Evolutionary conservation across 2,113 vertebrate species (phyloP), one percentile per base, ranked within the genome.

Genomic region (Epinephelus cyanopodus): DNA sequence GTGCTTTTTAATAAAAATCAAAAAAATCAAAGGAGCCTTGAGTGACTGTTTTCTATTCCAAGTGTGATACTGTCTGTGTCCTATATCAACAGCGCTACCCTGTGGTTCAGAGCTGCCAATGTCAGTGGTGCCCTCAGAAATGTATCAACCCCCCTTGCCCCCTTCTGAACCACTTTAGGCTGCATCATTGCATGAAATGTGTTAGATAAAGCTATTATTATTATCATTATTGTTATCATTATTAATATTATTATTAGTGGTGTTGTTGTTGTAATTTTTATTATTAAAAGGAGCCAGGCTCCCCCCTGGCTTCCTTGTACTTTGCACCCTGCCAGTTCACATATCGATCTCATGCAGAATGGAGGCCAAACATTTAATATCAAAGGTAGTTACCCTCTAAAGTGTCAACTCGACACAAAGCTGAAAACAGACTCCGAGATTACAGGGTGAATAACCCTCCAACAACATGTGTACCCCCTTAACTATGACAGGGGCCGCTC

Each of bases 41-140:
- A 65, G 19, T 60, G 2, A 3, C 18, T 8, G 17, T 67, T 21
- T 82, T 54, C n/a, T 70, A 14, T 60, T 50, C 15, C 5, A n/a
- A 21, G 8, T 33, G 9, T 15, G 37, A 56, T 19, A 19, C 42
- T 3, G 19, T 25, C 14, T 4, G 21, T 53, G 48, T 48, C 6
- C 18, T 29, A 3, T 21, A 52, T 63, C 61, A 82, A 86, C 76
- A 82, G 64, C 39, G 57, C 61, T 5, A 13, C 56, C 77, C 69
- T 75, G 85, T 91, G 90, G 85, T 81, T 72, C 8, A 56, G 10
- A 1, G 8, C 42, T 66, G 77, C 5, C 19, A 83, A 39, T 79
- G 56, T 77, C 42, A 45, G 2, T 45, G 11, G 42, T 12, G 11
- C 42, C 11, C 42, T 0, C 11, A 45, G 9, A 45, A 11, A 45